Conservation (phyloP, 1,140 invertebrate species). For the Sycophaga agraensis region DNA sequence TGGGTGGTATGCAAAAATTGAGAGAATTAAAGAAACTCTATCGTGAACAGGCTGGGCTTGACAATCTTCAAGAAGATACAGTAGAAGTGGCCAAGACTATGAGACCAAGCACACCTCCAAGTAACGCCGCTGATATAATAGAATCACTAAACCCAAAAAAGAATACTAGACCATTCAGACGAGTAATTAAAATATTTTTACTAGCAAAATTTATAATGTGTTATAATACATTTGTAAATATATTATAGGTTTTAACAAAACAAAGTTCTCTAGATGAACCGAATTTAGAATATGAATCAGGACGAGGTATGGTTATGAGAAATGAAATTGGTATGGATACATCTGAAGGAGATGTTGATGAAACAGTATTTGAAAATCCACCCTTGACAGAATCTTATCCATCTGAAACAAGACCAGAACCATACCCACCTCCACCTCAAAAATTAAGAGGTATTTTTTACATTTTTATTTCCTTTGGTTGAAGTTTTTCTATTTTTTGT, state of each 20-base stretch:
- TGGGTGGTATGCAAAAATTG: conserved; percentile 85
- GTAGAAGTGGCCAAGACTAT: conserved; percentile 89
- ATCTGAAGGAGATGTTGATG: conserved; percentile 43
- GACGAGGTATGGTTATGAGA: conserved; percentile 36
- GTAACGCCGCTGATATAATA: conserved; percentile 87
- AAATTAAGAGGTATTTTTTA: conserved; percentile 46
- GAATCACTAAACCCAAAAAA: conserved; percentile 84
- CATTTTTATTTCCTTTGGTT: background rate
- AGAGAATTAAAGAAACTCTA: conserved; percentile 74
- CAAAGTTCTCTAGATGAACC: conserved; percentile 92
- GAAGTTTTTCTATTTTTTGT: background rate
- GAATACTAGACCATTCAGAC: conserved; percentile 64
- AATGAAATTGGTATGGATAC: conserved; percentile 60
- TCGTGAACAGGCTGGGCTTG: conserved; percentile 70
- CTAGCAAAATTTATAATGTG: background rate
- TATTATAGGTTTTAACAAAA: conserved; percentile 77
- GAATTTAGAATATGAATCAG: conserved; percentile 47
- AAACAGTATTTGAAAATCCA: conserved; percentile 35
- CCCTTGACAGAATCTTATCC: conserved; percentile 34
- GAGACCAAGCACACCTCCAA: conserved; percentile 92
- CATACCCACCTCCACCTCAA: conserved; percentile 53
- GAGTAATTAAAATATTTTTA: conserved; percentile 48
- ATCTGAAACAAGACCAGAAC: conserved; percentile 47
- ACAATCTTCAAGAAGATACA: conserved; percentile 85
- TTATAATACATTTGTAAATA: background rate